These are phyloP conservation scores for Holacanthus passer DNA, from an alignment of 2,113 vertebrate species.

Conservation along the genomic window DNA sequence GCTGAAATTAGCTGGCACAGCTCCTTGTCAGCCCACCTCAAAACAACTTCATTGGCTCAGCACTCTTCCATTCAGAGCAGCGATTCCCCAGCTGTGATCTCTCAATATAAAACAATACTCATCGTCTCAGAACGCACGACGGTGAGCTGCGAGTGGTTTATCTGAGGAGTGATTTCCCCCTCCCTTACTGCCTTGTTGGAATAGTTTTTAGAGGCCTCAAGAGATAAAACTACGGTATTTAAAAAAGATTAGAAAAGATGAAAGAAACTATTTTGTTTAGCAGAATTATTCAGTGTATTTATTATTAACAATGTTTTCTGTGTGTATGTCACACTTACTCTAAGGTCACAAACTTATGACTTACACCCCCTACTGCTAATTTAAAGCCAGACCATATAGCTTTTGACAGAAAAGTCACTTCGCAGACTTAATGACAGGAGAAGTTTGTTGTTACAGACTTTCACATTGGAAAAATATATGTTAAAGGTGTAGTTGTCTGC, in stretches of 20 bases:
- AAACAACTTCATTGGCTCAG: constrained; percentile 1
- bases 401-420: too few species aligned
- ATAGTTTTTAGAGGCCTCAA: not conserved
- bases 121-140: not conserved
- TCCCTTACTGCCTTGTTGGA: not conserved
- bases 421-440: too few species aligned
- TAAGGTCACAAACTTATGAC: too few species aligned
- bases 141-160: not conserved
- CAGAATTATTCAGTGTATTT: not conserved
- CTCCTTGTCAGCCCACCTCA: not conserved
- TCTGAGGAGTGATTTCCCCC: not conserved
- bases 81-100: not conserved
- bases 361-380: too few species aligned
- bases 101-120: not conserved
- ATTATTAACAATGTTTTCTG: not conserved
- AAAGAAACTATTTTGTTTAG: not conserved
- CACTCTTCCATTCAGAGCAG: not conserved
- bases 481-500: not conserved
- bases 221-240: not conserved
- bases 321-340: not conserved
- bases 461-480: not conserved
- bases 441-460: not conserved
- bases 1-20: constrained; percentile 2
- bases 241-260: not conserved
- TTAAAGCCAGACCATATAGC: too few species aligned